Evolutionary conservation across 2,113 vertebrate species (phyloP).

Genomic region (Choloepus hoffmanni): DNA sequence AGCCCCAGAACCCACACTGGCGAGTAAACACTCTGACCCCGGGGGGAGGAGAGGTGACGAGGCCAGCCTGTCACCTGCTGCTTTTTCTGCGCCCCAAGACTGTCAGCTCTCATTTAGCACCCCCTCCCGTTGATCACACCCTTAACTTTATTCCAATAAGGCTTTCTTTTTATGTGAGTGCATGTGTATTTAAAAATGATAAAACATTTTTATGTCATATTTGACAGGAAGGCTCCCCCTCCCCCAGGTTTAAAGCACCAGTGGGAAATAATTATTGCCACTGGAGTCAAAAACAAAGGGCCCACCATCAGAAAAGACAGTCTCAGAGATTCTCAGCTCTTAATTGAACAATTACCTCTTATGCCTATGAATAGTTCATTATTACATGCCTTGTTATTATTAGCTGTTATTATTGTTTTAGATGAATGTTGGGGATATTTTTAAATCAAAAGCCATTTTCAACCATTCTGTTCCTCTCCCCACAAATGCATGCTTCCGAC

Average conservation of each 20-base stretch:
- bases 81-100: neutral
- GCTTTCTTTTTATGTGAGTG: conserved; percentile 1
- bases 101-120: neutral
- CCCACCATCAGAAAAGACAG: conserved; percentile 69
- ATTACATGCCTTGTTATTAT: conserved; percentile 67
- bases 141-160: conserved; percentile 8
- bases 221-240: conserved; percentile 58
- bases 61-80: neutral
- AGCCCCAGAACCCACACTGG: too few relatives aligned
- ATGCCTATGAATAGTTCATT: conserved; percentile 66
- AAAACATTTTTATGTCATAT: conserved; percentile 67
- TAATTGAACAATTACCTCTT: conserved; percentile 77
- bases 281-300: conserved; percentile 66
- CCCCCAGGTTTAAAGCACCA: conserved; percentile 66
- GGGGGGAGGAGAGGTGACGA: neutral
- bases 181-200: conserved; percentile 57
- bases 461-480: conserved; percentile 16
- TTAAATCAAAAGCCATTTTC: conserved; percentile 59
- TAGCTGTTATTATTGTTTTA: conserved; percentile 74
- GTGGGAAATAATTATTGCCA: conserved; percentile 66
- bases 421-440: conserved; percentile 58
- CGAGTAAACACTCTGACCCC: neutral
- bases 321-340: conserved; percentile 36
- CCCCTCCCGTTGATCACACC: neutral
- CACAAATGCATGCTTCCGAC: fast-evolving